Conservation (phyloP, 2,888 invertebrate genomes). For the Epiblema foenella region DNA sequence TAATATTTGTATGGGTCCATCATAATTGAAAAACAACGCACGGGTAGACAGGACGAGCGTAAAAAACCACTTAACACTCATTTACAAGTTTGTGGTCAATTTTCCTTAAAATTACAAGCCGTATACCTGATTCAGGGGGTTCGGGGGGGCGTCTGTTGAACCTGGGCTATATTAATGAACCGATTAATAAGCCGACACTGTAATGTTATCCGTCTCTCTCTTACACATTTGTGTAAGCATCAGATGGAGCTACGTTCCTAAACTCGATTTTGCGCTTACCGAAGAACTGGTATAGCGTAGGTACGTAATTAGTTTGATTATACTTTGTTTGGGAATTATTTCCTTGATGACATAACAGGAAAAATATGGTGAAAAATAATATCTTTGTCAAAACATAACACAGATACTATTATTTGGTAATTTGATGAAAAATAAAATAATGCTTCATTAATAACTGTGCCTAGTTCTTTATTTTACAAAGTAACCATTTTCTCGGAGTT, state of each 20-base stretch:
- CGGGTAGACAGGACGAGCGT: background rate
- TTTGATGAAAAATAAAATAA: no score
- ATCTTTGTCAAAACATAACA: background rate
- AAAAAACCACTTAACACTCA: background rate
- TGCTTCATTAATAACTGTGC: no score
- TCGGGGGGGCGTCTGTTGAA: background rate
- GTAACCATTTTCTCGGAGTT: no score
- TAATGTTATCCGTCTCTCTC: background rate
- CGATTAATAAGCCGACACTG: no score
- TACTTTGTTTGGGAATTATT: background rate
- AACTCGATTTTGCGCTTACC: background rate
- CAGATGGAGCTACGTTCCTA: background rate
- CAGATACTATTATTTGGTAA: background rate
- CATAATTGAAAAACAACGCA: background rate
- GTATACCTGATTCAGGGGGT: background rate
- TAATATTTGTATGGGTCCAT: background rate
- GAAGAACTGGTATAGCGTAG: background rate
- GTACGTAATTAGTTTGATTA: background rate
- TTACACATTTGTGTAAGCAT: background rate
- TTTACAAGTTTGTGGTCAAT: background rate
- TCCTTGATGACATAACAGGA: background rate
- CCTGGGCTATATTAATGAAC: background rate
- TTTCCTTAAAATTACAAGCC: background rate
- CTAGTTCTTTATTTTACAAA: no score
- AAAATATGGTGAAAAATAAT: conserved; percentile 1